Base-by-base conservation (phyloP, 1,140 invertebrate genomes). In the Ruditapes philippinarum region DNA sequence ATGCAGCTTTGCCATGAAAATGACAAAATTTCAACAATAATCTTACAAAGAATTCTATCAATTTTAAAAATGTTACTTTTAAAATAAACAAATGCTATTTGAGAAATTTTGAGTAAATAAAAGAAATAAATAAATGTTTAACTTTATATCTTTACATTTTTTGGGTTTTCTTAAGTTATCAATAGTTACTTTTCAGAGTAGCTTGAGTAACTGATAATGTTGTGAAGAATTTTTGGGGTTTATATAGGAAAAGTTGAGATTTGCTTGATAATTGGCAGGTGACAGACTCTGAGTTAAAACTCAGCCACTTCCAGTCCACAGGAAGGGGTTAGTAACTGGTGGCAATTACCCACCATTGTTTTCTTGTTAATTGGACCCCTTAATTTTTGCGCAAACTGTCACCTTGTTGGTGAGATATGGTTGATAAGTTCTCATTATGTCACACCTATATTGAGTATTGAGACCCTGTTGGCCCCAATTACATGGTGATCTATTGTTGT, bases 401-500 rank as follows among this genome's bases (percentile, higher is more conserved):
- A 60, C 4, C 36, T 28, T 62, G 79, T 62, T 81, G 62, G 79
- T 45, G 25, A 65, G 79, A 42, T 81, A 40, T 54, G 54, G 54
- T 65, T 81, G 79, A 81, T n/a, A 54, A 42, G 31, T 62, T 81
- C 79, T 81, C 79, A 81, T 62, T 62, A 57, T 81, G 60, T 81
- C 54, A 81, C 79, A 65, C 79, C 57, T 81, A 45, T n/a, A 62
- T 60, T 81, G 79, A 81, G 74, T 78, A 78, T 51, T 78, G 14
- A 25, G 28, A 1, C 12, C 74, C 14, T 28, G 51, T 57, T 78
- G 74, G 33, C 57, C 79, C 79, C 60, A 40, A 42, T 0, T 38
- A 12, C 65, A 14, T 62, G 25, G 79, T 62, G 79, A 81, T 65
- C 51, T 81, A 45, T 60, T 62, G 57, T 62, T 62, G 51, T 28